Percentiles rank a stretch among this genome's conserved stretches.
These are phyloP conservation scores for Doris montereyensis DNA, from an alignment of 2,888 invertebrate genomes.

Conservation along the genomic window DNA sequence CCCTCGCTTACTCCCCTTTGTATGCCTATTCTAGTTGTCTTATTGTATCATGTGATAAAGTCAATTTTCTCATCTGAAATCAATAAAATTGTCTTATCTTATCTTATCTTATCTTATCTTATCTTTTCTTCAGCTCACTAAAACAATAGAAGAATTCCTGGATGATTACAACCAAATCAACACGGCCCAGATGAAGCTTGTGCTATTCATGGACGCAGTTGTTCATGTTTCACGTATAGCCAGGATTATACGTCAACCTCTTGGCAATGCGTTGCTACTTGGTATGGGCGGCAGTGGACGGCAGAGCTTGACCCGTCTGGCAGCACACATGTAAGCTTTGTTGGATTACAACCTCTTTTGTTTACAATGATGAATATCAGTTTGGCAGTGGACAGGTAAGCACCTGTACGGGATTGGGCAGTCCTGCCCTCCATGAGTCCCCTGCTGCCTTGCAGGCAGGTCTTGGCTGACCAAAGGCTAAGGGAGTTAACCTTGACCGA, in stretches of 20 bases:
- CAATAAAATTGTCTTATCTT: no score
- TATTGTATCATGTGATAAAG: background rate
- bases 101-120: background rate
- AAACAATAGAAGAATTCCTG: slow-evolving; percentile 77
- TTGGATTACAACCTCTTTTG: no score
- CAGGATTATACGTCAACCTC: slow-evolving; percentile 86
- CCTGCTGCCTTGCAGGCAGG: no score
- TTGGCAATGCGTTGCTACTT: slow-evolving; percentile 74
- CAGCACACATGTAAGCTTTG: slow-evolving; percentile 73
- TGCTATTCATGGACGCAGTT: slow-evolving; percentile 87
- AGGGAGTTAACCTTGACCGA: no score
- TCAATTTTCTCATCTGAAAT: no score
- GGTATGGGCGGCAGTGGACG: slow-evolving; percentile 74
- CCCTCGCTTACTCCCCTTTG: no score
- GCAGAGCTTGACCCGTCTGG: slow-evolving; percentile 72
- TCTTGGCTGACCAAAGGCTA: no score
- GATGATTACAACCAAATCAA: slow-evolving; percentile 83
- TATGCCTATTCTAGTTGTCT: no score
- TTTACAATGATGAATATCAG: no score
- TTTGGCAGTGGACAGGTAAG: no score
- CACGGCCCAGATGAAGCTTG: slow-evolving; percentile 85
- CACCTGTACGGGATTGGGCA: no score
- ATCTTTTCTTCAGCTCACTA: slow-evolving; percentile 31
- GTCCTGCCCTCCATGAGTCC: no score
- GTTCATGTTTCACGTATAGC: slow-evolving; percentile 85